Evolutionary conservation across 37 sponge, comb jelly and placozoan species (phyloP).

Genomic region (Oscarella lobularis): DNA sequence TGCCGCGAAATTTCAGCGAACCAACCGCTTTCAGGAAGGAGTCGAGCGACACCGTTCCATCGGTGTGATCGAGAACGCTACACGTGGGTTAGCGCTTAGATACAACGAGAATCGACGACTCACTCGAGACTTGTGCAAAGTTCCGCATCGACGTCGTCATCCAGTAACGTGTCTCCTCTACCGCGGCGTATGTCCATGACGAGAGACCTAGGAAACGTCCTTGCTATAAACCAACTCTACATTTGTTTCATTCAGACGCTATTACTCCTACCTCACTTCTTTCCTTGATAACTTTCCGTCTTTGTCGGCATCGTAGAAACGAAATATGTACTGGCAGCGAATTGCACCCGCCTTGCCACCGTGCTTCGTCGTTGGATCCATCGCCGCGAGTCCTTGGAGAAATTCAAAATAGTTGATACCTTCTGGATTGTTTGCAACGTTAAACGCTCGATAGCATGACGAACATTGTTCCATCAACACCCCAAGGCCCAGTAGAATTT

Average conservation of each 20-base stretch:
- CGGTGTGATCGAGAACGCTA: not conserved
- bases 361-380: slow-evolving; percentile 79
- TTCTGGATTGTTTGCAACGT: not conserved
- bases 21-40: slow-evolving; percentile 67
- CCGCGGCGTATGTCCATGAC: too few relatives aligned
- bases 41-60: slow-evolving; percentile 33
- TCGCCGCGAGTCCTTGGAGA: slow-evolving; percentile 49
- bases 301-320: slow-evolving; percentile 54
- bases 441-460: not conserved
- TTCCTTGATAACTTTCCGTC: slow-evolving; percentile 22
- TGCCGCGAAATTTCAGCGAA: slow-evolving; percentile 86
- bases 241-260: too few relatives aligned
- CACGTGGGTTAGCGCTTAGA: too few relatives aligned
- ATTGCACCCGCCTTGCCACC: slow-evolving; percentile 66
- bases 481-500: not conserved
- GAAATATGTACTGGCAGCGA: slow-evolving; percentile 73
- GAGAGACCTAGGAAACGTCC: too few relatives aligned
- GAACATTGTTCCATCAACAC: not conserved
- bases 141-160: too few relatives aligned
- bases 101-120: too few relatives aligned
- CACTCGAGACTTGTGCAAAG: too few relatives aligned
- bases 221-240: too few relatives aligned
- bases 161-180: too few relatives aligned
- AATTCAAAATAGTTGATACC: not conserved
- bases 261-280: slow-evolving; percentile 58